These are phyloP conservation scores for Lycophotia porphyrea DNA, from an alignment of 2,888 invertebrate genomes.

Conservation along the genomic window DNA sequence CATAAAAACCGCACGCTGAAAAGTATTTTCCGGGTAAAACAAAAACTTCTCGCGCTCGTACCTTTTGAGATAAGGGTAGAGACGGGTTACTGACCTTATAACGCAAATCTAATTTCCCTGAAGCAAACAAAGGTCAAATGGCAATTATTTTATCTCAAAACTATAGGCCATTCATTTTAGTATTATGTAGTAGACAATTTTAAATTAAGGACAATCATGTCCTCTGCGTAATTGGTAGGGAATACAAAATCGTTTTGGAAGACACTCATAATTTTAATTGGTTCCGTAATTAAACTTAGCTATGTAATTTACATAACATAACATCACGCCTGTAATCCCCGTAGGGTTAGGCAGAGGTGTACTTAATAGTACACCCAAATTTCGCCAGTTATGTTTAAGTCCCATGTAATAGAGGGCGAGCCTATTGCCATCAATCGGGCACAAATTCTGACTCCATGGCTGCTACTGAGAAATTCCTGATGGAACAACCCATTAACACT, in stretches of 20 bases:
- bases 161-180: conserved; percentile 1
- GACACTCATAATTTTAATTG: neutral
- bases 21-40: conserved; percentile 10
- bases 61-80: neutral
- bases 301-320: neutral
- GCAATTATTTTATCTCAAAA: conserved; percentile 28
- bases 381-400: too few relatives aligned
- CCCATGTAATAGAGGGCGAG: too few relatives aligned
- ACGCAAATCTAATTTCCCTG: conserved; percentile 19
- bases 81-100: conserved; percentile 10
- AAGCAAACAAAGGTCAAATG: conserved; percentile 20
- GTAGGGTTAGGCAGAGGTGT: too few relatives aligned
- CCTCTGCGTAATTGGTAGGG: neutral
- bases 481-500: too few relatives aligned
- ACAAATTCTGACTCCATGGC: too few relatives aligned
- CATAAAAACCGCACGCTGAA: neutral
- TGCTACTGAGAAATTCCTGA: too few relatives aligned
- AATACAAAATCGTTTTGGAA: neutral
- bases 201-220: neutral
- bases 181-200: neutral
- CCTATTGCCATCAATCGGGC: too few relatives aligned
- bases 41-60: neutral
- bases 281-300: neutral
- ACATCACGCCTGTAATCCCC: too few relatives aligned
- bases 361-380: too few relatives aligned